A percentile compares a stretch with the other conserved stretches of the same genome.
Conservation (phyloP, 2,888 invertebrate genomes). For the Cryptocheilus praepositus region DNA sequence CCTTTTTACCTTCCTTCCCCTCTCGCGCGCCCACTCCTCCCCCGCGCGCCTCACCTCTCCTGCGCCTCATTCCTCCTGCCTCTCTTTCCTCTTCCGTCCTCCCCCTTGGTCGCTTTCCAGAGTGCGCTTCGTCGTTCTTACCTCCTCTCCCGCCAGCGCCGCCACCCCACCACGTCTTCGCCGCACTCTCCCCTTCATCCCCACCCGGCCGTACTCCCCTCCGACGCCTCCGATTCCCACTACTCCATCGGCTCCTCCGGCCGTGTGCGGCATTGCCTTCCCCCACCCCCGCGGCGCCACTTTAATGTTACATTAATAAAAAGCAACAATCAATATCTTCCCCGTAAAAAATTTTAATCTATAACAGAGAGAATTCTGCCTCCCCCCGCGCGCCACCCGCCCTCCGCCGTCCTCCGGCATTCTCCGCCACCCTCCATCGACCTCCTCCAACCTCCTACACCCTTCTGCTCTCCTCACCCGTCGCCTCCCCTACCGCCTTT, state of each 20-base stretch:
- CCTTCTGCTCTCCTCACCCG: background rate
- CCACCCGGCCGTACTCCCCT: conserved; percentile 21
- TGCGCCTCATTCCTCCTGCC: conserved; percentile 44
- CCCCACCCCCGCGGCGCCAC: conserved; percentile 60
- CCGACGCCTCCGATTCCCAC: conserved; percentile 24
- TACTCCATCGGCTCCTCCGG: conserved; percentile 14
- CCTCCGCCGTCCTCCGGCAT: background rate
- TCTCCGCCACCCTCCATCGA: background rate
- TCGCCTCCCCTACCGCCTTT: conserved; percentile 31
- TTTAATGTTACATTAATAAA: conserved; percentile 75
- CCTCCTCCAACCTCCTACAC: background rate
- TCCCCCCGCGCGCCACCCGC: background rate
- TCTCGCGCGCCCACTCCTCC: background rate
- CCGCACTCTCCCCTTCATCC: conserved; percentile 25
- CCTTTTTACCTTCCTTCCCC: conserved; percentile 22
- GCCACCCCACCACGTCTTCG: conserved; percentile 24
- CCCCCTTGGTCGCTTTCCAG: conserved; percentile 52
- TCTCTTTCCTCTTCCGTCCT: conserved; percentile 21
- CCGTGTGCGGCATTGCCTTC: conserved; percentile 35
- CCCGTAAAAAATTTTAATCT: conserved; percentile 73
- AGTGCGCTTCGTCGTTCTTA: conserved; percentile 49
- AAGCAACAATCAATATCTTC: conserved; percentile 75
- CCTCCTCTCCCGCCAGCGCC: conserved; percentile 30
- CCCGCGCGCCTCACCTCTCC: conserved; percentile 21
- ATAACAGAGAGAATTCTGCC: conserved; percentile 65